A percentile compares a stretch with the other conserved stretches of the same genome.
Evolutionary conservation across 2,888 invertebrate species (phyloP).

Genomic region (Physocephala rufipes): DNA sequence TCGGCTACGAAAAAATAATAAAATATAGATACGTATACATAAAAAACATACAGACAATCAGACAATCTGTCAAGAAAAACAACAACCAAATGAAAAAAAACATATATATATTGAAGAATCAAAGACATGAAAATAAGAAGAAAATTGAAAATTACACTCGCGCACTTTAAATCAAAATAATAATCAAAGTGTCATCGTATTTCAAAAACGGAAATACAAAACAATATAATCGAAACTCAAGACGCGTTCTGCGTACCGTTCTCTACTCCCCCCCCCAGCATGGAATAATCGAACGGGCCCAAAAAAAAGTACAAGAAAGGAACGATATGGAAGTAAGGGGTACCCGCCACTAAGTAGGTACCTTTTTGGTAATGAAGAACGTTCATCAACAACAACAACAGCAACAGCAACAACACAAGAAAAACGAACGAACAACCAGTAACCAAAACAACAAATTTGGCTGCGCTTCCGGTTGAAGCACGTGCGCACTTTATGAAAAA

Average conservation of each 20-base stretch:
- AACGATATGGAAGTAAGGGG: neutral
- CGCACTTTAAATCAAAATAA: slow-evolving; percentile 44
- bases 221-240: slow-evolving; percentile 46
- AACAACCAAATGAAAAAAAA: too few species aligned
- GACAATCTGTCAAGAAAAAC: too few species aligned
- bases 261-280: too few species aligned
- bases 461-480: slow-evolving; percentile 62
- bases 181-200: slow-evolving; percentile 56
- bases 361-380: neutral
- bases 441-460: slow-evolving; percentile 43
- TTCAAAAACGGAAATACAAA: slow-evolving; percentile 53
- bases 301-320: slow-evolving; percentile 9
- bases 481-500: slow-evolving; percentile 54
- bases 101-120: too few species aligned
- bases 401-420: slow-evolving; percentile 51
- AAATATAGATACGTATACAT: too few species aligned
- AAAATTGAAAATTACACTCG: slow-evolving; percentile 32
- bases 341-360: neutral
- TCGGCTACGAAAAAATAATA: too few species aligned
- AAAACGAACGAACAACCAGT: slow-evolving; percentile 39
- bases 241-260: too few species aligned
- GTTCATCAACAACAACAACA: too few species aligned
- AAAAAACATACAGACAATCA: too few species aligned
- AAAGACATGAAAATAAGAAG: slow-evolving; percentile 15
- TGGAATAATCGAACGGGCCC: slow-evolving; percentile 27